phyloP scores from a whole-genome alignment of 2,113 vertebrate genomes.

The Carlito syrichta region DNA sequence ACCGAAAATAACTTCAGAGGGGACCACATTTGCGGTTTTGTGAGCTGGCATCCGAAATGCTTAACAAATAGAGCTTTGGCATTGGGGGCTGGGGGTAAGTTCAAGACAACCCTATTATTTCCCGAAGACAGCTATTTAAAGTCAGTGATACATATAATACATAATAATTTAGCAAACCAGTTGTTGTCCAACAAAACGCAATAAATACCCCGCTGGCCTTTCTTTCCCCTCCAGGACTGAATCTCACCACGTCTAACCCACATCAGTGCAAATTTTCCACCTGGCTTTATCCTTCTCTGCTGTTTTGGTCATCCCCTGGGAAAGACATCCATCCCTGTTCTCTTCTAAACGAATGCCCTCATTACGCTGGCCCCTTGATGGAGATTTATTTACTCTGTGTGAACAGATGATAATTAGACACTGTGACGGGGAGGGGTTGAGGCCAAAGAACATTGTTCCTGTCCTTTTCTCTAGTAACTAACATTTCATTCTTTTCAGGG shows the following conservation, averaged over 20 bases:
- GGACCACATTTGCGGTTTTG: background rate
- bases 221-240: background rate
- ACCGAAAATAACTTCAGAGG: background rate
- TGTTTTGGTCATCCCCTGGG: constrained; percentile 11
- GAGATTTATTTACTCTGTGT: constrained; percentile 50
- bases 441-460: constrained; percentile 26
- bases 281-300: constrained; percentile 8
- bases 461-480: constrained; percentile 53
- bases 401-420: constrained; percentile 59
- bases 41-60: background rate
- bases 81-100: background rate
- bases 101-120: background rate
- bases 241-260: background rate
- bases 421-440: background rate
- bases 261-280: constrained; percentile 4
- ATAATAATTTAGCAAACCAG: background rate
- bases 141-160: background rate
- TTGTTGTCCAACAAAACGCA: background rate
- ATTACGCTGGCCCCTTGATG: constrained; percentile 31
- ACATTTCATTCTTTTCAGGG: constrained; percentile 47
- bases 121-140: background rate
- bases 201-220: background rate
- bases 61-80: background rate
- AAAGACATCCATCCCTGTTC: constrained; percentile 30
- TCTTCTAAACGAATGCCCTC: constrained; percentile 40